These are phyloP conservation scores for Cranoglanis bouderius DNA, from an alignment of 2,113 vertebrate species.

Conservation along the genomic window DNA sequence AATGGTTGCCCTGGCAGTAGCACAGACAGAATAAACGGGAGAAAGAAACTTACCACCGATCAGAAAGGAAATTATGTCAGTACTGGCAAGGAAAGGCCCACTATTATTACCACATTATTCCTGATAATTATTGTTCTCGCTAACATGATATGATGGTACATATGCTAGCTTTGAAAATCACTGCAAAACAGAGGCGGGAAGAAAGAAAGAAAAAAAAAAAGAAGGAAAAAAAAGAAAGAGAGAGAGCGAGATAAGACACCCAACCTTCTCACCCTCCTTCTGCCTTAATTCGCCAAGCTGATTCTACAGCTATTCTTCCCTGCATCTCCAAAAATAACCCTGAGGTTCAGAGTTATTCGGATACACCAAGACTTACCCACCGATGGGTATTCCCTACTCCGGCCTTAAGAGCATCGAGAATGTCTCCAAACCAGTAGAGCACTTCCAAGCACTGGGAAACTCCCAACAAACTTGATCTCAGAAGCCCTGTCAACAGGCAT, in stretches of 20 bases:
- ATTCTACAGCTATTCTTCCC: conserved; percentile 1
- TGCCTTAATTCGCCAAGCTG: neutral
- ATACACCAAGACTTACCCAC: conserved; percentile 2
- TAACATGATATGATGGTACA: conserved; percentile 6
- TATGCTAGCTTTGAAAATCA: neutral
- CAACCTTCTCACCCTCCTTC: neutral
- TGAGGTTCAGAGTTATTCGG: conserved; percentile 5
- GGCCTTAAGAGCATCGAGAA: conserved; percentile 18
- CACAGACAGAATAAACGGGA: conserved; percentile 15
- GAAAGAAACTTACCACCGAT: conserved; percentile 35
- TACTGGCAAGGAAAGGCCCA: conserved; percentile 33
- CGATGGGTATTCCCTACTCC: neutral
- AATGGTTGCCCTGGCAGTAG: conserved; percentile 52
- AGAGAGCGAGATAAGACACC: neutral
- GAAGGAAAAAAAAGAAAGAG: neutral
- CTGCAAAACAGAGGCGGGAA: neutral
- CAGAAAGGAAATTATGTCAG: conserved; percentile 52
- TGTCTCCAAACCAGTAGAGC: conserved; percentile 36
- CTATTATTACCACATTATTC: conserved; percentile 52
- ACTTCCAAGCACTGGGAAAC: conserved; percentile 48
- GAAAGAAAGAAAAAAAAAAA: neutral
- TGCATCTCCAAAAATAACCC: neutral
- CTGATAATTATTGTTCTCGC: conserved; percentile 45
- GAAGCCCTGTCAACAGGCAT: conserved; percentile 44
- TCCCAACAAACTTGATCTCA: conserved; percentile 42